Evolutionary conservation across 2,113 vertebrate species (phyloP), one percentile per base, ranked within the genome.

Genomic region (Riparia riparia): DNA sequence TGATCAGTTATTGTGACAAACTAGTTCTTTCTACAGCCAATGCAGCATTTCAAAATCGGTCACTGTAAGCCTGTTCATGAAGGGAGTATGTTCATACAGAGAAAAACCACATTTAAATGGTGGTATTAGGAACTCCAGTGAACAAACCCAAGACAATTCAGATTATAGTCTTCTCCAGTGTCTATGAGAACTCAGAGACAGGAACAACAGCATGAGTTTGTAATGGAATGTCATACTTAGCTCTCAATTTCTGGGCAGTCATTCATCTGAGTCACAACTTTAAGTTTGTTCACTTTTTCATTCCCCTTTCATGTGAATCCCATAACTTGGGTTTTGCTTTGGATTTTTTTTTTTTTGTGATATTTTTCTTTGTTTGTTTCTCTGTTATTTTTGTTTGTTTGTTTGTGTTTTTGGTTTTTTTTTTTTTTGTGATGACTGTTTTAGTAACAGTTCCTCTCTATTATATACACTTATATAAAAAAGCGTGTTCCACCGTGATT

Each of bases 181-280:
- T 12, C n/a, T 89, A 24, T 71, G 19, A 65, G 70, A 91, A 70
- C 10, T 70, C 2, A 1, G 42, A 82, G 39, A 72, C 26, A 83
- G 17, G 29, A 85, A 73, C 26, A 87, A 77, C 54, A 85, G 39
- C 41, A 73, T 34, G 29, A 66, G 6, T 31, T 88, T 85, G 39
- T 70, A 85, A 65, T 44, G 39, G 54, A 94, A 83, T 31, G 20
- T 51, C 78, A 76, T 76, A 66, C 66, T 94, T 77, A 73, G 82
- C 16, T 78, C 72, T 63, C 63, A 90, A 4, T 85, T 94, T 89
- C 53, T 61, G 76, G 41, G 37, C 66, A 95, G n/a, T 53, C 57
- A 37, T 60, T 92, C 49, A 50, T 82, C 61, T 94, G 83, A 94
- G 70, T 93, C 57, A 91, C n/a, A 91, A 20, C 37, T 94, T 79